Evolutionary conservation across 2,113 vertebrate genomes (phyloP).

Genomic region (Bungarus multicinctus): DNA sequence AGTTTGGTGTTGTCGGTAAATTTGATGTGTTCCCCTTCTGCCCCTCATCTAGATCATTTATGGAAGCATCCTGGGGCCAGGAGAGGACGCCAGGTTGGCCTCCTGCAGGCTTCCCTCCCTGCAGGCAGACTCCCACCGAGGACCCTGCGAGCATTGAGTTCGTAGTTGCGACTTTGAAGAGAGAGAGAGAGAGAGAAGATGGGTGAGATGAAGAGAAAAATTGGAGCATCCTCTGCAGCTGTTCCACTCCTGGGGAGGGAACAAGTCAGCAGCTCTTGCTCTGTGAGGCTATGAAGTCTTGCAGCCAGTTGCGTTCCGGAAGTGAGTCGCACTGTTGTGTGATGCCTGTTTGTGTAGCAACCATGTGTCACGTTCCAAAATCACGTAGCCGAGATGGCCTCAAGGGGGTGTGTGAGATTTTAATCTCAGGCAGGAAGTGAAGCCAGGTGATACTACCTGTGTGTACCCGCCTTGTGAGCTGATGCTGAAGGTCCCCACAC

Average conservation of each 20-base stretch:
- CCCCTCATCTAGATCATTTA: neutral
- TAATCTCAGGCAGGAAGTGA: neutral
- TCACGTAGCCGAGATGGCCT: neutral
- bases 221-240: no score
- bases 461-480: neutral
- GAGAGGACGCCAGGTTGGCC: rapidly evolving
- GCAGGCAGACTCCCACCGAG: neutral
- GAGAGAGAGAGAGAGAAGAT: no score
- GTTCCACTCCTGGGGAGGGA: neutral
- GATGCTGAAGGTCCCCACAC: neutral
- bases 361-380: neutral
- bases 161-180: neutral
- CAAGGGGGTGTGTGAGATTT: neutral
- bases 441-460: neutral
- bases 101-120: neutral
- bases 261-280: neutral
- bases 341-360: neutral
- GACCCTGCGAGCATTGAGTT: neutral
- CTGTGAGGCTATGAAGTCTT: neutral
- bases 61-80: neutral
- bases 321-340: neutral
- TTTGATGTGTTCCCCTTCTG: neutral
- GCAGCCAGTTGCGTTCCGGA: neutral
- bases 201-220: neutral
- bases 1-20: neutral